These are phyloP conservation scores for Drosophila prosaltans DNA, from an alignment of 1,140 invertebrate genomes.

Conservation along the genomic window DNA sequence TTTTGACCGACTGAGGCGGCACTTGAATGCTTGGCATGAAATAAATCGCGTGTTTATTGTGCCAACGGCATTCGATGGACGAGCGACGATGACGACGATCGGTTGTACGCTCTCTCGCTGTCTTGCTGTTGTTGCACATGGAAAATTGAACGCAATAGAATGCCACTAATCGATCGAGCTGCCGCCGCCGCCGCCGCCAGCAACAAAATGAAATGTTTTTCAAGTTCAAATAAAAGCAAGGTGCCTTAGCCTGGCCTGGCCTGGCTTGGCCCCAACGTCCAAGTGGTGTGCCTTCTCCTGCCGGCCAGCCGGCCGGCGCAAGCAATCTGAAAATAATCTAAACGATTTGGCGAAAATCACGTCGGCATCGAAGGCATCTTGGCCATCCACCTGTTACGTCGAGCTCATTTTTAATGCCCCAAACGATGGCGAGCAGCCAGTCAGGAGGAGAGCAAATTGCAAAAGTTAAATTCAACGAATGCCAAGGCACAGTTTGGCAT, in stretches of 20 bases:
- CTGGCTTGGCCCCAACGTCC: constrained; percentile 17
- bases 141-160: constrained; percentile 82
- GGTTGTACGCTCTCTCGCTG: constrained; percentile 61
- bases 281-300: constrained; percentile 28
- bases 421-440: constrained; percentile 60
- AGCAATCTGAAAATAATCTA: constrained; percentile 81
- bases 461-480: constrained; percentile 80
- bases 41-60: constrained; percentile 82
- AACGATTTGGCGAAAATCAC: constrained; percentile 81
- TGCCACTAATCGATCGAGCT: constrained; percentile 76
- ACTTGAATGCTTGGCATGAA: constrained; percentile 80
- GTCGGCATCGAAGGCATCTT: constrained; percentile 51
- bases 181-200: constrained; percentile 50
- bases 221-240: constrained; percentile 77
- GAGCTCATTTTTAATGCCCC: constrained; percentile 80
- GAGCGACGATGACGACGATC: constrained; percentile 19
- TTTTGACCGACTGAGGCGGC: constrained; percentile 74
- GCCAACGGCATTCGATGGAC: constrained; percentile 59
- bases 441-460: constrained; percentile 71
- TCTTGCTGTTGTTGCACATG: constrained; percentile 74
- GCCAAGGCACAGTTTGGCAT: constrained; percentile 78
- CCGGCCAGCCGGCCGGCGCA: constrained; percentile 58
- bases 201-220: constrained; percentile 78
- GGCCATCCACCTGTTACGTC: constrained; percentile 77
- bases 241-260: constrained; percentile 40